Conservation (phyloP, 2,797 vertebrate genomes). For the Buceros bicornis region DNA sequence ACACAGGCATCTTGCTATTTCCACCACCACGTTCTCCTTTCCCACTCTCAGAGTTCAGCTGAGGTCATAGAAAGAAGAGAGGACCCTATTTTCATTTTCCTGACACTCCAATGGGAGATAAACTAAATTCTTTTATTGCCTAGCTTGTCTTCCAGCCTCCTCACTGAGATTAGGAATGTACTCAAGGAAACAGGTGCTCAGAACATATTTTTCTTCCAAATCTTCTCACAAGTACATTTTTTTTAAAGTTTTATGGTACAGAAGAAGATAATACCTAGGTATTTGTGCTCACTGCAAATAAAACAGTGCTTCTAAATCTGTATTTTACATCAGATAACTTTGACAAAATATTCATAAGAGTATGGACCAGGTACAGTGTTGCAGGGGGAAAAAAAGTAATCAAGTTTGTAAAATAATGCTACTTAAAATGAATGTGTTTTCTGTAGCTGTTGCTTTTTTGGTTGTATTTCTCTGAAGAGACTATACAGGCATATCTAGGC, state of each 20-base stretch:
- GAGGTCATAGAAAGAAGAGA: background rate
- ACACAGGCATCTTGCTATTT: background rate
- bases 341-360: constrained; percentile 57
- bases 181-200: background rate
- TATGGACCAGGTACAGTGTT: background rate
- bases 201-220: background rate
- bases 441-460: background rate
- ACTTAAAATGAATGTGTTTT: background rate
- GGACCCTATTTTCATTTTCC: background rate
- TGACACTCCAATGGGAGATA: background rate
- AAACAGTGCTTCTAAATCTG: background rate
- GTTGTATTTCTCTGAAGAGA: background rate
- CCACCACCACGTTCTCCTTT: background rate
- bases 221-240: background rate
- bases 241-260: constrained; percentile 56
- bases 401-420: constrained; percentile 16
- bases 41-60: background rate
- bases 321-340: constrained; percentile 64
- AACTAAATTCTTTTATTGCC: background rate
- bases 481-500: background rate
- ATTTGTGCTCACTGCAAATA: constrained; percentile 25
- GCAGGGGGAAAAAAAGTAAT: background rate
- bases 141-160: background rate
- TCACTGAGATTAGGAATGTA: background rate
- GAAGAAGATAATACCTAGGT: constrained; percentile 55